phyloP scores from a whole-genome alignment of 2,797 vertebrate genomes.

The Rhabdophis nuchalis region DNA sequence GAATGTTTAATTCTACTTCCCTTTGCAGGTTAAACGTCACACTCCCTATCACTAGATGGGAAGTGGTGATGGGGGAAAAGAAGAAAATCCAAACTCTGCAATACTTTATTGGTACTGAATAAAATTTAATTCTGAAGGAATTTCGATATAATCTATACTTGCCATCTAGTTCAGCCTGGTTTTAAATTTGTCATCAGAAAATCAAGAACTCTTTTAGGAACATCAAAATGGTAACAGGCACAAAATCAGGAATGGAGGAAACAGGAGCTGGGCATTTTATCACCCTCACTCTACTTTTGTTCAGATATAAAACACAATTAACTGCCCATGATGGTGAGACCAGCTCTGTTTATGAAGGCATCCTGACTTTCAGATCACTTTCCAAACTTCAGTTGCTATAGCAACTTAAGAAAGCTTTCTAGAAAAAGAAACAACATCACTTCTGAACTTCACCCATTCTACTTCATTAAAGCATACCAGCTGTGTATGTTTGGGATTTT shows the following conservation, averaged over 20 bases:
- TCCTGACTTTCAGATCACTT: slow-evolving; percentile 57
- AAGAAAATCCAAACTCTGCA: not conserved
- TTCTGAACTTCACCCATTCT: slow-evolving; percentile 67
- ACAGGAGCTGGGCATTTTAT: not conserved
- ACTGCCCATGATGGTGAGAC: slow-evolving; percentile 33
- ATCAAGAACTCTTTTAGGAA: not conserved
- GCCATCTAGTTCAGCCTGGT: not conserved
- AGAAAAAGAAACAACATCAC: slow-evolving; percentile 55
- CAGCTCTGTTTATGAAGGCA: slow-evolving; percentile 38
- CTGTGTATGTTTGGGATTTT: slow-evolving; percentile 42
- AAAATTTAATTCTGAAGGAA: not conserved
- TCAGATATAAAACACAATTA: slow-evolving; percentile 22
- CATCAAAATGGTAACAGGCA: not conserved
- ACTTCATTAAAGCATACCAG: slow-evolving; percentile 52
- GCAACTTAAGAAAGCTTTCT: slow-evolving; percentile 64
- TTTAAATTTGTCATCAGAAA: not conserved
- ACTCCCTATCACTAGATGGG: not conserved
- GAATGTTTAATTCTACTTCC: not conserved
- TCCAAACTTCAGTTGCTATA: slow-evolving; percentile 59
- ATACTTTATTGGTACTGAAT: not conserved
- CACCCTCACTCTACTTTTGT: not conserved
- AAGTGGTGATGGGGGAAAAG: not conserved
- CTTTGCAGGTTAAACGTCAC: not conserved
- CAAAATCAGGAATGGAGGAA: not conserved
- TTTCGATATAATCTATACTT: not conserved